Percentiles rank a stretch among this genome's conserved stretches.
Conservation (phyloP, 1,140 invertebrate genomes). For the Scaptomyza hsui region DNA sequence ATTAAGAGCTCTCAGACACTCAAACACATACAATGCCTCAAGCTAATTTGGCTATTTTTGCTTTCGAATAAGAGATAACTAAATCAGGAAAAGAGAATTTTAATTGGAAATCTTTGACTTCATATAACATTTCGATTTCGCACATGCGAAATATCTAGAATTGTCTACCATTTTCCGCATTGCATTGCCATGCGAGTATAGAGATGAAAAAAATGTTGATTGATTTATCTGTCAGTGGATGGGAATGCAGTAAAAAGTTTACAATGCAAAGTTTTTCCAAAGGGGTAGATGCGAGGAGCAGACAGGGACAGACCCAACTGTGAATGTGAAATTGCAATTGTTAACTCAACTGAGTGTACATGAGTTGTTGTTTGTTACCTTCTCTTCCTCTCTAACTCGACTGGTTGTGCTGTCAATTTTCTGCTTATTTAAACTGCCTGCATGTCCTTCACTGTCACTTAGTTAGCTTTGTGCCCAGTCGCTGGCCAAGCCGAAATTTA, state of each 20-base stretch:
- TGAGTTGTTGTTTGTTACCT: conserved; percentile 37
- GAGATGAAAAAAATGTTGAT: conserved; percentile 50
- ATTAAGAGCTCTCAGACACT: background rate
- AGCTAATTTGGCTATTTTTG: conserved; percentile 74
- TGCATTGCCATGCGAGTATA: conserved; percentile 1
- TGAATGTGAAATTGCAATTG: conserved; percentile 70
- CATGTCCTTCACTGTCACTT: conserved; percentile 57
- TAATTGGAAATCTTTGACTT: conserved; percentile 80
- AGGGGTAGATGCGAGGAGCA: conserved; percentile 22
- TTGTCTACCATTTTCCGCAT: conserved; percentile 2
- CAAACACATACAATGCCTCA: conserved; percentile 46
- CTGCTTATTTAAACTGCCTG: conserved; percentile 35
- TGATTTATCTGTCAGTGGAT: conserved; percentile 80
- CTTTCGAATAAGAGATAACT: conserved; percentile 45
- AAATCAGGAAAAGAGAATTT: conserved; percentile 62
- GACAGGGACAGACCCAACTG: conserved; percentile 26
- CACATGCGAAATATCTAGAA: conserved; percentile 4
- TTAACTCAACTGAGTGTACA: conserved; percentile 70
- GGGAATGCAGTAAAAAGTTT: conserved; percentile 56
- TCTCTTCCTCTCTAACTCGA: background rate
- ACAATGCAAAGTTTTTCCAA: conserved; percentile 51
- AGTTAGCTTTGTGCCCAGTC: conserved; percentile 17
- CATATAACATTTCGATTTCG: conserved; percentile 37
- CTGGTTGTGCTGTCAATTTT: conserved; percentile 41
- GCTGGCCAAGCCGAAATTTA: conserved; percentile 52